Base-by-base conservation (phyloP, 2,888 invertebrate genomes). In the Macaria notata region DNA sequence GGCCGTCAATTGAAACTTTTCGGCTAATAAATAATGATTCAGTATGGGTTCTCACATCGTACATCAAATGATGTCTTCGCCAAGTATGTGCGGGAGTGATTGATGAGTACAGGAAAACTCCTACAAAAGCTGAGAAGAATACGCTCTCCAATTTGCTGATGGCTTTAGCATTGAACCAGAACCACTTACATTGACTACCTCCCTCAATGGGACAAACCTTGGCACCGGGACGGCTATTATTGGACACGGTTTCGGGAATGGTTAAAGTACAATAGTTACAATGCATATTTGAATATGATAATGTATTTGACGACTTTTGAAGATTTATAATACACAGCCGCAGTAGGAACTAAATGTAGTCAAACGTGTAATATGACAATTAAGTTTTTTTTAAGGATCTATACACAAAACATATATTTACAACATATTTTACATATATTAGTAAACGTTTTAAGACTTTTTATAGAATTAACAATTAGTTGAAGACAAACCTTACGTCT, bases 101-200 rank as follows among this genome's bases (percentile, higher is more conserved):
- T 74, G 78, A 80, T 78, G 70, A 68, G 61, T 59, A 68, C 44
- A 6, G 65, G 65, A 69, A 53, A 63, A 64, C 63, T 61, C 52
- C 49, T 59, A 61, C 46, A 64, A 61, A 66, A 64, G 66, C 55
- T 54, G 64, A 59, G 51, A 61, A 64, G 63, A 65, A 71, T 69
- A 64, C 66, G 69, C 73, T 66, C 68, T 66, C 69, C 70, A 70
- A 75, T 78, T 77, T 75, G 62, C 71, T 71, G 72, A 76, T 73
- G 65, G 75, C 64, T 69, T 71, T 62, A 56, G 63, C 50, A 68
- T 59, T 60, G 57, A 63, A 67, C 66, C 62, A 64, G 66, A 63
- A 59, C 56, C 59, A 52, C 54, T 52, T 47, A 48, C 51, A 48
- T 54, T 55, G 48, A 44, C 46, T 39, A 44, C 8, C 31, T 49